These are phyloP conservation scores for Maconellicoccus hirsutus DNA, from an alignment of 1,140 invertebrate species.

Conservation along the genomic window DNA sequence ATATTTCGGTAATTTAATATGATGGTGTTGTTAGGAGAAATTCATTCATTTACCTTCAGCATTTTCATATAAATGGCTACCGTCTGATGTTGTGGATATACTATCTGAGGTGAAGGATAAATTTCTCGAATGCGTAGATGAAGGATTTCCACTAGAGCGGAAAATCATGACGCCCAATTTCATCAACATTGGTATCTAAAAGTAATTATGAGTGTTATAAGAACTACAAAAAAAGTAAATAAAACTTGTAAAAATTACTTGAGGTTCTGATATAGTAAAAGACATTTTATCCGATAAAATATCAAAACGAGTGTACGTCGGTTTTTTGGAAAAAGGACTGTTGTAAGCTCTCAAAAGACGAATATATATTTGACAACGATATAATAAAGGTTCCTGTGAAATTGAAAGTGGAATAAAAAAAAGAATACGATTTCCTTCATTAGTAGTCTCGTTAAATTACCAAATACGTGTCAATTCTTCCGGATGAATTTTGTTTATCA, in stretches of 20 bases:
- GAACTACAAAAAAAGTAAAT: constrained; percentile 17
- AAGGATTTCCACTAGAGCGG: background rate
- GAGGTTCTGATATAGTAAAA: constrained; percentile 40
- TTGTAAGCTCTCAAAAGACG: constrained; percentile 53
- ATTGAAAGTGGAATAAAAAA: constrained; percentile 23
- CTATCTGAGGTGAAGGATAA: background rate
- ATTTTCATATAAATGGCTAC: background rate
- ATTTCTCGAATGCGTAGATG: background rate
- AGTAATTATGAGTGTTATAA: background rate
- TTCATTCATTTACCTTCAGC: no score
- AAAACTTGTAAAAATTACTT: constrained; percentile 27
- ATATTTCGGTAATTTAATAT: constrained; percentile 16
- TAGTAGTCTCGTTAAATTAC: constrained; percentile 32
- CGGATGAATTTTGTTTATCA: constrained; percentile 76
- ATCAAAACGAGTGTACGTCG: constrained; percentile 55
- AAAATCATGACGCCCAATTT: background rate
- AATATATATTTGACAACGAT: constrained; percentile 63
- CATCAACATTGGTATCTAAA: constrained; percentile 27
- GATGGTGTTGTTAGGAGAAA: no score
- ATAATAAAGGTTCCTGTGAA: constrained; percentile 68
- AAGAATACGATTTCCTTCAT: background rate
- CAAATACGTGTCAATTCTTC: constrained; percentile 84
- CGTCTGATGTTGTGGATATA: background rate
- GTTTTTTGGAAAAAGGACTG: constrained; percentile 44
- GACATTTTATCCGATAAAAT: constrained; percentile 53